Conservation (phyloP, 2,888 invertebrate genomes). For the Lordiphosa andalusiaca region DNA sequence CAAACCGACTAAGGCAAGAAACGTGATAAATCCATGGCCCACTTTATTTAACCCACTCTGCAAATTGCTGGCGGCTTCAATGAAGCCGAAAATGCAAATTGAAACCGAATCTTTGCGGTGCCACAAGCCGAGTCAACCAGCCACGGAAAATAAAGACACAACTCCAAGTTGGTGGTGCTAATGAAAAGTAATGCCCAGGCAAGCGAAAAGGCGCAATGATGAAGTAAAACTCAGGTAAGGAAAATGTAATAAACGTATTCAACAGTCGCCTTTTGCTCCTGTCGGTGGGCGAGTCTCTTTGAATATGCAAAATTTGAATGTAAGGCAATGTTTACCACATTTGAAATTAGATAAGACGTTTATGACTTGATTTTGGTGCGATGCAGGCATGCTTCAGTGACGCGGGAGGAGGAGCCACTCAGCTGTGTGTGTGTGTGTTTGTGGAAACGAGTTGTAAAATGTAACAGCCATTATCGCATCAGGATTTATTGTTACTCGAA, state of each 20-base stretch:
- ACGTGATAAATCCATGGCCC: slow-evolving; percentile 69
- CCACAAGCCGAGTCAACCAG: slow-evolving; percentile 25
- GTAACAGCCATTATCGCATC: no score
- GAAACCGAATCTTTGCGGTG: slow-evolving; percentile 66
- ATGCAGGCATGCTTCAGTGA: no score
- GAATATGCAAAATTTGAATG: slow-evolving; percentile 70
- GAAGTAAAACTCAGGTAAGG: slow-evolving; percentile 51
- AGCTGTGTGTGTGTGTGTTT: no score
- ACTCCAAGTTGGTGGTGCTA: slow-evolving; percentile 50
- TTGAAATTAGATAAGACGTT: slow-evolving; percentile 63
- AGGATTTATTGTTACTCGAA: no score
- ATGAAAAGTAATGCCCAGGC: slow-evolving; percentile 66
- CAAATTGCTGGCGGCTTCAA: slow-evolving; percentile 65
- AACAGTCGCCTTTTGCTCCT: slow-evolving; percentile 18
- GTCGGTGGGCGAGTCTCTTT: slow-evolving; percentile 59
- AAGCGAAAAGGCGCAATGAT: slow-evolving; percentile 51
- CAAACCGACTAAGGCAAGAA: slow-evolving; percentile 67
- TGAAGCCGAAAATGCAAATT: slow-evolving; percentile 72
- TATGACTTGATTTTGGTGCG: slow-evolving; percentile 25
- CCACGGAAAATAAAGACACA: slow-evolving; percentile 9
- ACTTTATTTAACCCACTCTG: slow-evolving; percentile 47
- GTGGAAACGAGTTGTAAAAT: neutral
- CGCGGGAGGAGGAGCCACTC: no score
- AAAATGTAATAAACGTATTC: slow-evolving; percentile 69
- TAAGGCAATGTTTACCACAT: slow-evolving; percentile 61